phyloP scores from a whole-genome alignment of 2,113 vertebrate species.

The Riparia riparia region DNA sequence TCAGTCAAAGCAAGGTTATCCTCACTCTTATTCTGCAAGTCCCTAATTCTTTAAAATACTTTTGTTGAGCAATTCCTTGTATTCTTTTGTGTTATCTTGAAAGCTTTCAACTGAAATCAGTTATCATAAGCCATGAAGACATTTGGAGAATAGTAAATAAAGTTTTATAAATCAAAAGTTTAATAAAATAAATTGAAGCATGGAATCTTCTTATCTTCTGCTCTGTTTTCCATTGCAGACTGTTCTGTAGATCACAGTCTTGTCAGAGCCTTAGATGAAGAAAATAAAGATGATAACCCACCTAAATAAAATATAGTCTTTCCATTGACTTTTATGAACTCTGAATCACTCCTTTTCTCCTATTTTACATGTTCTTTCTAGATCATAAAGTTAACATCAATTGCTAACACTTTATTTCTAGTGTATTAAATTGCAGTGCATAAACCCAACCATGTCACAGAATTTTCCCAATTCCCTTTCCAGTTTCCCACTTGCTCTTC shows the following conservation, averaged over 20 bases:
- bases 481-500: not conserved
- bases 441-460: not conserved
- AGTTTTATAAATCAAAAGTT: not conserved
- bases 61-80: not conserved
- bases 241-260: not conserved
- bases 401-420: not conserved
- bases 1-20: not conserved
- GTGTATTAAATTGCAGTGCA: not conserved
- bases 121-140: not conserved
- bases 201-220: not conserved
- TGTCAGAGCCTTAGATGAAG: not conserved
- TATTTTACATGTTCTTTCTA: not conserved
- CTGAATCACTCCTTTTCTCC: not conserved
- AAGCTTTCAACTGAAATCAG: not conserved
- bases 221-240: not conserved
- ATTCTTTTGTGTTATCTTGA: not conserved
- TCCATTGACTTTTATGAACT: not conserved
- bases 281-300: not conserved
- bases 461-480: not conserved
- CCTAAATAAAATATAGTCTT: not conserved
- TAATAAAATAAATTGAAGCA: not conserved
- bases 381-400: not conserved
- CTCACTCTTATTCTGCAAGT: not conserved
- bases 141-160: not conserved
- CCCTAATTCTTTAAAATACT: not conserved